These are phyloP conservation scores for Plusia festucae DNA, from an alignment of 2,888 invertebrate genomes.

Conservation along the genomic window DNA sequence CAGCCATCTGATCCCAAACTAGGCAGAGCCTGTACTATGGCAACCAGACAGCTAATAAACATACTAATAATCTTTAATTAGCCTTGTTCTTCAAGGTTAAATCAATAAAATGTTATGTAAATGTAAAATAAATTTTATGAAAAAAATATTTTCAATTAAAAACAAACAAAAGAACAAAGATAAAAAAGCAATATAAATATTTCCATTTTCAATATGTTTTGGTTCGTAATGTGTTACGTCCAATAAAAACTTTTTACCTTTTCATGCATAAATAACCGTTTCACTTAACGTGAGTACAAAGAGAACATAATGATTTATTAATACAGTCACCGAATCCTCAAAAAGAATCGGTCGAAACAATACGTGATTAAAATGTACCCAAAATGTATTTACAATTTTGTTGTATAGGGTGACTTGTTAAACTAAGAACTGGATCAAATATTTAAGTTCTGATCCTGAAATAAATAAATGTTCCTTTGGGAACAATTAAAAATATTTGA, in stretches of 20 bases:
- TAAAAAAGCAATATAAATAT: not conserved
- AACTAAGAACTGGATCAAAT: not conserved
- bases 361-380: conserved; percentile 46
- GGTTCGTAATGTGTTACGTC: conserved; percentile 14
- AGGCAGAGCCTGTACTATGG: no score
- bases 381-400: conserved; percentile 31
- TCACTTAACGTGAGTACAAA: conserved; percentile 38
- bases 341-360: conserved; percentile 40
- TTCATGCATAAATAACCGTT: conserved; percentile 47
- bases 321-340: conserved; percentile 25
- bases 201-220: conserved; percentile 16
- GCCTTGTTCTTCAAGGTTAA: no score
- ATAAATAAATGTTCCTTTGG: no score
- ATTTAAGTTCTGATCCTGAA: no score
- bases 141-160: not conserved
- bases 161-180: not conserved
- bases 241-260: conserved; percentile 18
- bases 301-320: conserved; percentile 38
- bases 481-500: no score
- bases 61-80: no score
- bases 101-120: no score
- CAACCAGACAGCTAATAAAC: no score
- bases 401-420: not conserved
- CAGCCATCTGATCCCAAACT: no score
- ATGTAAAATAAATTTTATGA: no score